These are phyloP conservation scores for Aphidius ervi DNA, from an alignment of 1,140 invertebrate species.

Conservation along the genomic window DNA sequence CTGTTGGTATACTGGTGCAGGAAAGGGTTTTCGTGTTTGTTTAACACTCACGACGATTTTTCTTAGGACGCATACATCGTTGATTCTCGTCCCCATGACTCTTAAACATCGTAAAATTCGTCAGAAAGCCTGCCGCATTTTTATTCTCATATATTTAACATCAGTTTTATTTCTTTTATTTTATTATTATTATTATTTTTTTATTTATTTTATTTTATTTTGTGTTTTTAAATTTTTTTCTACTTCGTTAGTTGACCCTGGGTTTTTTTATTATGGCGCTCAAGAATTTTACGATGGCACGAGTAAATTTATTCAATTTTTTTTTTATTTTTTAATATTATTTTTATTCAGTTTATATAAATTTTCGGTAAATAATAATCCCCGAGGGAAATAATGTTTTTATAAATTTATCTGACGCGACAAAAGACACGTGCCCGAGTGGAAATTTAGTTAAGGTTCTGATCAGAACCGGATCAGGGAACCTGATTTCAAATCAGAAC, in stretches of 20 bases:
- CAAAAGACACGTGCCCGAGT: constrained; percentile 1
- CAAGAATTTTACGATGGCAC: too few species aligned
- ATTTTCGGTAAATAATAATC: too few species aligned
- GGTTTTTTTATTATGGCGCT: too few species aligned
- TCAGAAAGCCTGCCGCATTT: constrained; percentile 9
- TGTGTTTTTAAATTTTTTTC: constrained; percentile 3
- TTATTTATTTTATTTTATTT: constrained; percentile 9
- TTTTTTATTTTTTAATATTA: neutral
- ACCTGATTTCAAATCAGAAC: too few species aligned
- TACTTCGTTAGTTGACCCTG: neutral
- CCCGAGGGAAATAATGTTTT: too few species aligned
- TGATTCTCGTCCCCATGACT: neutral
- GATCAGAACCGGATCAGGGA: too few species aligned
- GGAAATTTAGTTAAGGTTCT: too few species aligned
- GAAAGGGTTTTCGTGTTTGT: too few species aligned
- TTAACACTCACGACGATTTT: too few species aligned
- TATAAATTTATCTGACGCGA: constrained; percentile 23
- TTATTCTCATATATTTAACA: constrained; percentile 7
- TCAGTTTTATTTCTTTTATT: constrained; percentile 2
- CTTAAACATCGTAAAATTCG: constrained; percentile 14
- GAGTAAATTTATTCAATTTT: neutral
- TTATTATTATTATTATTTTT: neutral
- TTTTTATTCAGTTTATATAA: neutral
- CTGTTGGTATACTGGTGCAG: too few species aligned
- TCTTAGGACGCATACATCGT: too few species aligned